Conservation (phyloP, 2,113 vertebrate genomes). For the Epinephelus lanceolatus region DNA sequence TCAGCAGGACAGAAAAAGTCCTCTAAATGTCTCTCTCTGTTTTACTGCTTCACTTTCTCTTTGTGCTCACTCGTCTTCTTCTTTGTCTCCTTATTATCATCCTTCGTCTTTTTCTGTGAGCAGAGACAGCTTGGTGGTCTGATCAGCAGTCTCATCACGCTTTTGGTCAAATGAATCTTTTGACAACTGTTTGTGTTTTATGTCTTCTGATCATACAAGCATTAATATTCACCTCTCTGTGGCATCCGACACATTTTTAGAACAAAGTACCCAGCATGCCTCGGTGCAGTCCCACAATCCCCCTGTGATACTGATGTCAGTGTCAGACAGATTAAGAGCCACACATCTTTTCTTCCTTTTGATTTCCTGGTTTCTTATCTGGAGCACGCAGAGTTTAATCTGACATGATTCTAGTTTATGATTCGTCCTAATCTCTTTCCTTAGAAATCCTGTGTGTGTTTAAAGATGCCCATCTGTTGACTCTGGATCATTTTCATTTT, state of each 20-base stretch:
- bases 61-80: neutral
- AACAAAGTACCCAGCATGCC: conserved; percentile 35
- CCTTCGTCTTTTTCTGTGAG: too few relatives aligned
- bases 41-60: conserved; percentile 3
- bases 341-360: conserved; percentile 2
- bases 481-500: conserved; percentile 29
- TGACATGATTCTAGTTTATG: conserved; percentile 46
- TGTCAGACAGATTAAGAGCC: conserved; percentile 18
- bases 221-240: neutral
- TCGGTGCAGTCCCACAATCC: neutral
- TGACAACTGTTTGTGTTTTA: neutral
- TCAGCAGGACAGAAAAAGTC: conserved; percentile 24
- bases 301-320: neutral
- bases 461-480: conserved; percentile 19
- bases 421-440: conserved; percentile 71
- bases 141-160: too few relatives aligned
- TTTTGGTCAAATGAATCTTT: too few relatives aligned
- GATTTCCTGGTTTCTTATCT: conserved; percentile 16
- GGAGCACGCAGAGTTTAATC: conserved; percentile 43
- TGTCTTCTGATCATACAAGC: neutral
- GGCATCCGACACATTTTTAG: neutral
- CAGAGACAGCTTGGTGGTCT: too few relatives aligned
- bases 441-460: conserved; percentile 12
- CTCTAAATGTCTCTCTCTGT: conserved; percentile 28
- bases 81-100: neutral